Base-by-base conservation (phyloP, 2,888 invertebrate species). In the Tromatobia lineatoria region DNA sequence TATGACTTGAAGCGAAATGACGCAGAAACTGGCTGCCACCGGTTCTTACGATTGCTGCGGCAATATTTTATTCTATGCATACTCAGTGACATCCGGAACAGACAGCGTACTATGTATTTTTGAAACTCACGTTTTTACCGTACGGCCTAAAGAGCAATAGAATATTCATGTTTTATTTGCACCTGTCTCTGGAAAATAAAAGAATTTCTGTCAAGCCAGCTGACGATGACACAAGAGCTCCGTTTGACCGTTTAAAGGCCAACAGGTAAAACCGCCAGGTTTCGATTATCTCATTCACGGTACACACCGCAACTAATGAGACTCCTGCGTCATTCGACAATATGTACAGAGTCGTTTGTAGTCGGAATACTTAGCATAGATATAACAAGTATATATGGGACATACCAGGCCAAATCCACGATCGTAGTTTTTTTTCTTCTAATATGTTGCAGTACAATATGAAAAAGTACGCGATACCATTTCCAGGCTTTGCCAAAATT, bases 271-370 rank as follows among this genome's bases (percentile, higher is more conserved):
- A 29, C 29, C 34, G 29, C 50, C 69, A 50, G 50, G 50, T 78
- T 71, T 47, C 66, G 38, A 82, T 73, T 67, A 67, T 71, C 66
- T 47, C n/a, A 77, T 29, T 50, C 23, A 42, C 23, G 34, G 47
- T 25, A 57, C 50, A 69, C 20, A 54, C 54, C 2, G 20, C 7
- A 34, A 10, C 6, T 66, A 71, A 77, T 59, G 38, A 71, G 38
- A 23, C 59, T 59, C 59, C 57, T 73, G 59, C 77, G 73, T 82
- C 77, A 78, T 52, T 66, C 38, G 50, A n/a, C 20, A 25, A 20
- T 45, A 25, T 61, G 20, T 45, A 42, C 18, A 71, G 47, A 76
- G 70, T 20, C 45, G 70, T 25, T 18, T 61, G 64, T 13, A 54
- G 25, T 57, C 50, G 57, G 38, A 82, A 67, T 42, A 59, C 57